These are phyloP conservation scores for Numenius arquata DNA, from an alignment of 2,113 vertebrate genomes.

Conservation along the genomic window DNA sequence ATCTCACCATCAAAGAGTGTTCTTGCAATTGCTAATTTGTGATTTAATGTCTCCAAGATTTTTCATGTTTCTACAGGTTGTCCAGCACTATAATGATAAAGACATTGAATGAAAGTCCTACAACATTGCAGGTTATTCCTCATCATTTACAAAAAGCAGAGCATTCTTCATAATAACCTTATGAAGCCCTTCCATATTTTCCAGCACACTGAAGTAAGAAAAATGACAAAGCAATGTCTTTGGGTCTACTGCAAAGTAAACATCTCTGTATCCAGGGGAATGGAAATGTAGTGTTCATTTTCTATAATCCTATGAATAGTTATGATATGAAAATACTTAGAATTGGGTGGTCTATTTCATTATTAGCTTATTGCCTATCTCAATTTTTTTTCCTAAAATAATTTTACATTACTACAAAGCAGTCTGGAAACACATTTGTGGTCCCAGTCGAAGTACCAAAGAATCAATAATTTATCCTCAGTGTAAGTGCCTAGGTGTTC, in stretches of 20 bases:
- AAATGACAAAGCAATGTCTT: neutral
- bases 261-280: neutral
- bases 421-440: neutral
- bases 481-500: neutral
- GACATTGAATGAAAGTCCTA: neutral
- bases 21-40: neutral
- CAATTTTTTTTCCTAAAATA: neutral
- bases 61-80: neutral
- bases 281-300: slow-evolving; percentile 15
- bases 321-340: neutral
- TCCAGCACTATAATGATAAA: neutral
- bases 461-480: neutral
- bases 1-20: neutral
- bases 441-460: neutral
- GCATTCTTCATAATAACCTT: neutral
- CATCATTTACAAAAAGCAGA: neutral
- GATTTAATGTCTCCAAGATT: neutral
- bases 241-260: slow-evolving; percentile 29
- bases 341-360: neutral
- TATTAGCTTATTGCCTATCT: neutral
- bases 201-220: neutral
- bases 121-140: neutral
- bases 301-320: neutral
- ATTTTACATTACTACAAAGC: neutral
- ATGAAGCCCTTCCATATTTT: neutral